Conservation (phyloP, 2,113 vertebrate species). For the Rhea pennata region DNA sequence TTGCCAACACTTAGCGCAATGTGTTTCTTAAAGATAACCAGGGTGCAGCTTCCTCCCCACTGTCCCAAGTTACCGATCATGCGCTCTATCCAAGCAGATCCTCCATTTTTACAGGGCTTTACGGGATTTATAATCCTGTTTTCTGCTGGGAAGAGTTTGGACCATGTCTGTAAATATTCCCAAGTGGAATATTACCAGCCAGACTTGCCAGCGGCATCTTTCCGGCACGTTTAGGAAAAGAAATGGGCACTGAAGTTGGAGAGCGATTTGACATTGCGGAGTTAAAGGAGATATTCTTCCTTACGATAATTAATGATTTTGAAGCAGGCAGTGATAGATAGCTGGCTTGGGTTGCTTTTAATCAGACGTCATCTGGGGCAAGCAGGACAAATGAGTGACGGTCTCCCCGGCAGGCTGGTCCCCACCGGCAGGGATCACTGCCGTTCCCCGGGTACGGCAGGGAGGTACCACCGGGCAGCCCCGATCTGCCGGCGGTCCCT, state of each 20-base stretch:
- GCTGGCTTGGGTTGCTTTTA: neutral
- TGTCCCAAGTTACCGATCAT: neutral
- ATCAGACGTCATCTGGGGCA: neutral
- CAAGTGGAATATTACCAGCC: neutral
- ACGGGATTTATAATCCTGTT: neutral
- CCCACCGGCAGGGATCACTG: neutral
- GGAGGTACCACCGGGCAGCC: no score
- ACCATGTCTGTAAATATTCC: neutral
- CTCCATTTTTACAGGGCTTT: neutral
- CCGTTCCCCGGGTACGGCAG: neutral
- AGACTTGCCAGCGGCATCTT: rapidly evolving
- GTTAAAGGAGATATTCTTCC: conserved; percentile 40
- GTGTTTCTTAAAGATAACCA: neutral
- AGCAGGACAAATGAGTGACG: neutral
- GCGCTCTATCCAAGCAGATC: neutral
- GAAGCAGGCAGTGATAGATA: neutral
- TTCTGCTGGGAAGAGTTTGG: neutral
- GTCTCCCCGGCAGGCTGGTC: neutral
- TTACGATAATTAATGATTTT: conserved; percentile 10
- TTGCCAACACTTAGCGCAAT: neutral
- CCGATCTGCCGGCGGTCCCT: no score
- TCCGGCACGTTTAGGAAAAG: neutral
- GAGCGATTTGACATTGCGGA: neutral
- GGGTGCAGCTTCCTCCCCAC: neutral
- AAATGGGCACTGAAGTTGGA: neutral